These are phyloP conservation scores for Cephus nigrinus DNA, from an alignment of 2,888 invertebrate genomes.

Conservation along the genomic window DNA sequence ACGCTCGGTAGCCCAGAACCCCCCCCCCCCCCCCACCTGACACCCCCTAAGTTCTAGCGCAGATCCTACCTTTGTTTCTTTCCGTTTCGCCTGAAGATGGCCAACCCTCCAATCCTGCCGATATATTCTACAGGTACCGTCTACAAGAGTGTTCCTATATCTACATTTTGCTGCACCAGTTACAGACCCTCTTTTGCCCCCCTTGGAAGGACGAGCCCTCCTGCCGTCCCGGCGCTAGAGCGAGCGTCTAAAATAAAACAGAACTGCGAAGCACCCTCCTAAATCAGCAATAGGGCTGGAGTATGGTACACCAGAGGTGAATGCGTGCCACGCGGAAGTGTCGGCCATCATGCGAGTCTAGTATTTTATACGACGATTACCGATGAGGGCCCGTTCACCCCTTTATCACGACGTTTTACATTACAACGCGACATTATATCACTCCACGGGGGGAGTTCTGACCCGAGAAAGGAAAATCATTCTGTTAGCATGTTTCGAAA, in stretches of 20 bases:
- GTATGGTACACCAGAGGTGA: slow-evolving; percentile 26
- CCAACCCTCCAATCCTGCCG: too few species aligned
- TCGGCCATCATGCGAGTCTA: slow-evolving; percentile 39
- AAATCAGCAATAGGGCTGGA: slow-evolving; percentile 31
- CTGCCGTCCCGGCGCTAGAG: slow-evolving; percentile 15
- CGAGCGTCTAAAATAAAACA: slow-evolving; percentile 30
- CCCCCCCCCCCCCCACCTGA: background rate
- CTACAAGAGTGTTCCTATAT: too few species aligned
- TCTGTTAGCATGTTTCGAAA: too few species aligned
- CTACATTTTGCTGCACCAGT: too few species aligned
- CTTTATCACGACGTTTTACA: slow-evolving; percentile 41
- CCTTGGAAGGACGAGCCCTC: too few species aligned
- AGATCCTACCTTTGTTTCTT: background rate
- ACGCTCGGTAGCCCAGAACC: background rate
- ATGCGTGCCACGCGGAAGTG: slow-evolving; percentile 44
- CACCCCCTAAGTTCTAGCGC: background rate
- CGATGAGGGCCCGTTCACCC: slow-evolving; percentile 26
- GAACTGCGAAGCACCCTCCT: slow-evolving; percentile 36
- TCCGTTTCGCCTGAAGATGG: background rate
- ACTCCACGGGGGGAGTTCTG: slow-evolving; percentile 13
- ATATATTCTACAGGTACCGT: too few species aligned
- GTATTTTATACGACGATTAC: slow-evolving; percentile 37
- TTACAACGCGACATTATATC: slow-evolving; percentile 34
- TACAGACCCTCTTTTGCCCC: too few species aligned
- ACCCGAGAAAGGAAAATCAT: too few species aligned